Percentiles rank a stretch among this genome's conserved stretches.
Conservation (phyloP, 1,140 invertebrate species). For the Drosophila fuyamai region DNA sequence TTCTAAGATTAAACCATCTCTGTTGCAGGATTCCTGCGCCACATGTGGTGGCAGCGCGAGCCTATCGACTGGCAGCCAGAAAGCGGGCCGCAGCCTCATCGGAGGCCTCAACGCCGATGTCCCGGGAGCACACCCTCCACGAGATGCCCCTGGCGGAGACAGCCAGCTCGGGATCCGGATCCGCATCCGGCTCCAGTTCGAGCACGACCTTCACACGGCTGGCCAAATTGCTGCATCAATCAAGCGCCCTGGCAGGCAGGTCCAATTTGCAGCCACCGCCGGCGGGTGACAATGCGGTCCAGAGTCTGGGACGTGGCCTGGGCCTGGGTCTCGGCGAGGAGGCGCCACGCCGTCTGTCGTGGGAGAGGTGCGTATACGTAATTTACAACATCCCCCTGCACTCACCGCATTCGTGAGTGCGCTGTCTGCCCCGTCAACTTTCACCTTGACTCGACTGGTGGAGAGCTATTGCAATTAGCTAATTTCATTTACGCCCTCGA, state of each 20-base stretch:
- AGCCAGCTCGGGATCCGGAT: conserved; percentile 19
- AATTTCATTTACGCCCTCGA: conserved; percentile 67
- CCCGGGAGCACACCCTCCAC: conserved; percentile 60
- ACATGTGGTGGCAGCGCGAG: conserved; percentile 86
- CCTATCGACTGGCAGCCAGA: conserved; percentile 85
- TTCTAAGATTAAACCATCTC: background rate
- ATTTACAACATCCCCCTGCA: conserved; percentile 40
- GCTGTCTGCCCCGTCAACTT: conserved; percentile 43
- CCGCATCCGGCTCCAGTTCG: conserved; percentile 34
- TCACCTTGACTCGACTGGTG: conserved; percentile 53
- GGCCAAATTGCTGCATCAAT: conserved; percentile 89
- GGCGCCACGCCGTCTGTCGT: conserved; percentile 89
- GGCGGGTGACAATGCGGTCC: conserved; percentile 45
- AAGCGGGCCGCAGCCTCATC: conserved; percentile 68
- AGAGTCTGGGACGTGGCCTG: conserved; percentile 51
- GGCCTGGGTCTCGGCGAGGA: conserved; percentile 64
- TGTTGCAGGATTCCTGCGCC: conserved; percentile 87
- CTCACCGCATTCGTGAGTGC: background rate
- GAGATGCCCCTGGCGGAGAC: conserved; percentile 56
- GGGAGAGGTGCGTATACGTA: conserved; percentile 89
- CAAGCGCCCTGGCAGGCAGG: conserved; percentile 77
- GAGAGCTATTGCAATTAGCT: conserved; percentile 67
- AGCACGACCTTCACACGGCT: conserved; percentile 88
- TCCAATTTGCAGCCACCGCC: conserved; percentile 80
- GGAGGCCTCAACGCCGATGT: conserved; percentile 60